phyloP scores from a whole-genome alignment of 2,797 vertebrate genomes.

The Sciurus carolinensis region DNA sequence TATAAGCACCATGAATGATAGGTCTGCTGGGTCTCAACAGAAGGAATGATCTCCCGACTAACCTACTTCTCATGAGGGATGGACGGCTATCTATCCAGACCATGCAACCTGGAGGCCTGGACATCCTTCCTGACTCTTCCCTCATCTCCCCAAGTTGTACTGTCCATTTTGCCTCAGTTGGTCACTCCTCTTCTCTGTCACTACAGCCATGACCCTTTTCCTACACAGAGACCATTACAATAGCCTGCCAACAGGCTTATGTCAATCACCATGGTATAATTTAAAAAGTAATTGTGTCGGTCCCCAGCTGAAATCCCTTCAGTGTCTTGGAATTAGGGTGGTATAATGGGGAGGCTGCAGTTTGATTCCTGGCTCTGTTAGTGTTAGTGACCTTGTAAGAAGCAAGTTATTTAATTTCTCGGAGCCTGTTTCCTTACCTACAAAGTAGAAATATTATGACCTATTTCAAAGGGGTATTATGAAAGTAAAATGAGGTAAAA shows the following conservation, averaged over 20 bases:
- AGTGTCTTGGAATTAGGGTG: neutral
- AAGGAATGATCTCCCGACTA: neutral
- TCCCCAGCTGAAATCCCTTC: neutral
- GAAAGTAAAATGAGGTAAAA: conserved; percentile 2
- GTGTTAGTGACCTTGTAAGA: neutral
- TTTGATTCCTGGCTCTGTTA: conserved; percentile 5
- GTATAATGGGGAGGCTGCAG: neutral
- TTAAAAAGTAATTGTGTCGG: neutral
- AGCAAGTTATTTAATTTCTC: neutral
- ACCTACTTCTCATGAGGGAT: neutral
- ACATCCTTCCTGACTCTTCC: neutral
- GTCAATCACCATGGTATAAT: too few relatives aligned
- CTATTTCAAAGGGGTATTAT: neutral
- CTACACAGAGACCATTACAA: neutral
- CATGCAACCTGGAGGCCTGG: neutral
- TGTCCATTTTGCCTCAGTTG: neutral
- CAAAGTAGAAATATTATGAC: neutral
- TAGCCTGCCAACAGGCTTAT: neutral
- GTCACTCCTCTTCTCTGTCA: neutral
- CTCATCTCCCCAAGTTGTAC: neutral
- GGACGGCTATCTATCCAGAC: neutral
- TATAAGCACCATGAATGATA: conserved; percentile 50
- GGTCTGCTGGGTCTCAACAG: neutral
- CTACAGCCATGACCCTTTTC: neutral
- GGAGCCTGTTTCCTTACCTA: neutral